These are phyloP conservation scores for Strigamia maritima DNA, from an alignment of 2,888 invertebrate species.

Conservation along the genomic window DNA sequence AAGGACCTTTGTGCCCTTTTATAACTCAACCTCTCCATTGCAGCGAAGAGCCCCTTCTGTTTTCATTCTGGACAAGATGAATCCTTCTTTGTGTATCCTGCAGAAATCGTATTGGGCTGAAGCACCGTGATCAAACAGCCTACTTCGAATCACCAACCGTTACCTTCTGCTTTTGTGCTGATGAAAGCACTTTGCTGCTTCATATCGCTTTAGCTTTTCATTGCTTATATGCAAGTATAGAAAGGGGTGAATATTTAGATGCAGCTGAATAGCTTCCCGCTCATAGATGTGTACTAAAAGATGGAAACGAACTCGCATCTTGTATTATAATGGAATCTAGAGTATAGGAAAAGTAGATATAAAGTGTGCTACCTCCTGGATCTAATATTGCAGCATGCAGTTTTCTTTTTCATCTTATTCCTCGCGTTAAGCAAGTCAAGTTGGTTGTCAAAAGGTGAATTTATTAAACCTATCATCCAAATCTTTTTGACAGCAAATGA, in stretches of 20 bases:
- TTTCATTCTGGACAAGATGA: constrained; percentile 24
- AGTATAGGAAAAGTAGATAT: not conserved
- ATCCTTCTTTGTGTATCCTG: constrained; percentile 21
- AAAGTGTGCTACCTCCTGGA: not conserved
- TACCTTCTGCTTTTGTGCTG: constrained; percentile 17
- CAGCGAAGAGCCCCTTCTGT: constrained; percentile 6
- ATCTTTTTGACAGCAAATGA: constrained; percentile 22
- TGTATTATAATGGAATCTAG: constrained; percentile 15
- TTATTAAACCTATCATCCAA: constrained; percentile 28
- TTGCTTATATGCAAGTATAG: constrained; percentile 23
- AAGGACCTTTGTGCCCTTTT: constrained; percentile 29
- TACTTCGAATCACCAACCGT: constrained; percentile 8
- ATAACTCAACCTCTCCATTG: constrained; percentile 18
- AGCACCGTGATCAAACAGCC: constrained; percentile 14
- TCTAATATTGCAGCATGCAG: not conserved
- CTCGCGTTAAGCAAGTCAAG: constrained; percentile 9
- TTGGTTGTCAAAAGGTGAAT: constrained; percentile 13
- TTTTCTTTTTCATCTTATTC: not conserved
- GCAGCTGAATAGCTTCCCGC: constrained; percentile 18
- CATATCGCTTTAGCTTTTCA: constrained; percentile 2
- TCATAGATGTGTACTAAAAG: not conserved
- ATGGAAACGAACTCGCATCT: constrained; percentile 15
- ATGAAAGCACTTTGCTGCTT: constrained; percentile 16
- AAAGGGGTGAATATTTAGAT: not conserved
- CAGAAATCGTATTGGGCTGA: constrained; percentile 16